Conservation (phyloP, 2,113 vertebrate species). For the Taurulus bubalis region DNA sequence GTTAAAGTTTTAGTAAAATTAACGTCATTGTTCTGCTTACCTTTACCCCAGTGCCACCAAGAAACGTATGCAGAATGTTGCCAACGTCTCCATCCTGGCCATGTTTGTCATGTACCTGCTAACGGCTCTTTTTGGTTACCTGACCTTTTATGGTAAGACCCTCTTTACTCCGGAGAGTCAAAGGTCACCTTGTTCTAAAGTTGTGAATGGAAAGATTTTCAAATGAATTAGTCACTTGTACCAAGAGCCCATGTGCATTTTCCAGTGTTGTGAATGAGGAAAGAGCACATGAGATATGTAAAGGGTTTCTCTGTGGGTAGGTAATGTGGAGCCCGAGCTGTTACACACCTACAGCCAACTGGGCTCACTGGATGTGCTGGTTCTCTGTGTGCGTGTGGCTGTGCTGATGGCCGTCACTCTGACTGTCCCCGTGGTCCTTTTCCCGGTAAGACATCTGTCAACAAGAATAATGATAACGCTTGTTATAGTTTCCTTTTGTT, state of each 20-base stretch:
- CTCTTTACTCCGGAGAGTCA: slow-evolving; percentile 3
- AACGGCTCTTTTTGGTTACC: slow-evolving; percentile 90
- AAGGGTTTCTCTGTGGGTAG: slow-evolving; percentile 64
- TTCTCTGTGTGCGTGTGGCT: slow-evolving; percentile 87
- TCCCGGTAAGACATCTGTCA: slow-evolving; percentile 81
- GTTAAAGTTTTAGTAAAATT: not conserved
- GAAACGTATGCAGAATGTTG: slow-evolving; percentile 88
- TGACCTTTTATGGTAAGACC: slow-evolving; percentile 88
- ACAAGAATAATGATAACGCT: not conserved
- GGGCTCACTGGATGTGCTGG: slow-evolving; percentile 82
- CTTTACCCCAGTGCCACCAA: slow-evolving; percentile 81
- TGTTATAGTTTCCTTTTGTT: not conserved
- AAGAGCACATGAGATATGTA: not conserved
- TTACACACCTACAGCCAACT: slow-evolving; percentile 87
- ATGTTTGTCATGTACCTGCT: slow-evolving; percentile 92
- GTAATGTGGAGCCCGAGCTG: slow-evolving; percentile 84
- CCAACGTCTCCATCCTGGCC: slow-evolving; percentile 87
- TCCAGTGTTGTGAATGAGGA: slow-evolving; percentile 19
- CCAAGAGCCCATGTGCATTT: not conserved
- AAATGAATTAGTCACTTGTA: slow-evolving; percentile 47
- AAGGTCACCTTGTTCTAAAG: slow-evolving; percentile 35
- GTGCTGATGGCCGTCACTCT: slow-evolving; percentile 89
- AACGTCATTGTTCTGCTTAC: not conserved
- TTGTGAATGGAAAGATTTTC: slow-evolving; percentile 8
- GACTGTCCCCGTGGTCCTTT: slow-evolving; percentile 90